Conservation (phyloP, 2,888 invertebrate genomes). For the Plemyria rubiginata region DNA sequence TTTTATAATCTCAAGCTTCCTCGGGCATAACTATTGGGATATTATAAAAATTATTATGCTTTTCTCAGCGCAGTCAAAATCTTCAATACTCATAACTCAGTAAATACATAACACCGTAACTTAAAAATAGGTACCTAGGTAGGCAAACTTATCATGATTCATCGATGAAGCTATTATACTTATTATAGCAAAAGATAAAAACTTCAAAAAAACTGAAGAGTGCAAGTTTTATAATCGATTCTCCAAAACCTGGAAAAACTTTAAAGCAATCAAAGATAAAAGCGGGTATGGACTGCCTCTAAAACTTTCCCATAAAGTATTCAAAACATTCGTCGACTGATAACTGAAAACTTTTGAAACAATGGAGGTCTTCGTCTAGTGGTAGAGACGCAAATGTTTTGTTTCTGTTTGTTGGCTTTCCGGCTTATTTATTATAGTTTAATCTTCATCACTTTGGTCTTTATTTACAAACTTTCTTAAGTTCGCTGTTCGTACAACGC, state of each 20-base stretch:
- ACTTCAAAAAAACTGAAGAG: slow-evolving; percentile 17
- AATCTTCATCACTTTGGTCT: slow-evolving; percentile 7
- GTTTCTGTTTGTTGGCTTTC: slow-evolving; percentile 14
- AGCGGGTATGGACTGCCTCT: slow-evolving; percentile 28
- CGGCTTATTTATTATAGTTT: slow-evolving; percentile 1
- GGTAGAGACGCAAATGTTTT: slow-evolving; percentile 17
- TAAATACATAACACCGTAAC: too few species aligned
- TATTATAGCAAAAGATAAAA: slow-evolving; percentile 14
- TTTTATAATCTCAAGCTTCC: too few species aligned
- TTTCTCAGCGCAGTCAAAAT: too few species aligned
- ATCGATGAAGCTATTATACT: slow-evolving; percentile 9
- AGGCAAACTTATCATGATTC: not conserved
- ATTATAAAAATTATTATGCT: too few species aligned
- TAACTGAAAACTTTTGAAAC: slow-evolving; percentile 35
- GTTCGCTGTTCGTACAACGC: slow-evolving; percentile 25
- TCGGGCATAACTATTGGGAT: too few species aligned
- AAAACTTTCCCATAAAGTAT: slow-evolving; percentile 33
- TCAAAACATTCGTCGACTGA: slow-evolving; percentile 44
- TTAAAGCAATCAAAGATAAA: slow-evolving; percentile 32
- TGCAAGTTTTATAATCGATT: slow-evolving; percentile 29
- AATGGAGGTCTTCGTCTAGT: slow-evolving; percentile 15
- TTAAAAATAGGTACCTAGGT: too few species aligned
- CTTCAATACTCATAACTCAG: too few species aligned
- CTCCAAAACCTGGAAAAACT: slow-evolving; percentile 27
- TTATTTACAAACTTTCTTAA: slow-evolving; percentile 13